Base-by-base conservation (phyloP, 23 tunicate species). In the Trididemnum nubilum region DNA sequence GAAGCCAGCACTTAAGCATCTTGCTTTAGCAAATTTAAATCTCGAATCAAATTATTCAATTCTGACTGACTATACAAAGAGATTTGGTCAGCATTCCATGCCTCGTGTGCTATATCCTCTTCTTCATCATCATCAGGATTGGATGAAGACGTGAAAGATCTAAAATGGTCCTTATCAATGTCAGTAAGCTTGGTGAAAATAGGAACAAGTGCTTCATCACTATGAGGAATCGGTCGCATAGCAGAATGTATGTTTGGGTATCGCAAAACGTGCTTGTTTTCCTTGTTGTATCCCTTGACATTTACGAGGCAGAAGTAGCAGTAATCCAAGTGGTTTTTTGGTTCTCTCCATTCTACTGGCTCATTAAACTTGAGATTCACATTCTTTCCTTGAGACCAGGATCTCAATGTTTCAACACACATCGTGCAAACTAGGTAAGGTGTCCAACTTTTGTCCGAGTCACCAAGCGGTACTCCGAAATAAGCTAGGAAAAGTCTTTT, bases 11-110 rank as follows among this genome's bases (percentile, higher is more conserved):
- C 28, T 73, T 73, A 12, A n/a, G n/a, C n/a, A n/a, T n/a, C n/a
- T n/a, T n/a, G n/a, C n/a, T n/a, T n/a, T n/a, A 60, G 79, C 79
- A 73, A 73, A 73, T 73, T 73, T 73, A 73, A 73, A 73, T 40
- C 79, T 73, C 79, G 79, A 26, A 73, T 73, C 59, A 73, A 30
- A 73, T 73, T 26, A 18, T 73, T 73, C 60, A 73, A 73, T 73
- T 73, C 79, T 12, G 79, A 40, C 60, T 73, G 79, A 30, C n/a
- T n/a, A n/a, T n/a, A n/a, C n/a, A n/a, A n/a, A n/a, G n/a, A n/a
- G n/a, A n/a, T n/a, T n/a, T n/a, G n/a, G n/a, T n/a, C n/a, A n/a
- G n/a, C n/a, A n/a, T n/a, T n/a, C n/a, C n/a, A n/a, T n/a, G n/a
- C n/a, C n/a, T n/a, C n/a, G n/a, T n/a, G n/a, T n/a, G n/a, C n/a